A percentile compares a stretch with the other conserved stretches of the same genome.
Conservation (phyloP, 2,113 vertebrate genomes). For the Leucoraja erinaceus region DNA sequence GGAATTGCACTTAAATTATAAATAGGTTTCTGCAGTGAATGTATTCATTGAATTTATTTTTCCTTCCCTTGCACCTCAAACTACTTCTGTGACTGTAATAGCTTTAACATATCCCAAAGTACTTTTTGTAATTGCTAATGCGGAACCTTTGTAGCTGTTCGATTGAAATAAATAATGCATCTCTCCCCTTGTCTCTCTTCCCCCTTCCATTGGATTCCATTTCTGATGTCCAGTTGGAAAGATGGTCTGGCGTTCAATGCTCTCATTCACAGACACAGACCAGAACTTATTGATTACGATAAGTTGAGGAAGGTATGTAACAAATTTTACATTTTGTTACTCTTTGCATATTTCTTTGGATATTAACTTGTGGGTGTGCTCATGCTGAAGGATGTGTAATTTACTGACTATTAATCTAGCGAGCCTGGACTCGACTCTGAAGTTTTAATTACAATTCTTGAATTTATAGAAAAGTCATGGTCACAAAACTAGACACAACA, state of each 20-base stretch:
- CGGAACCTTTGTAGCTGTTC: too few relatives aligned
- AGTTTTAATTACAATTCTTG: too few relatives aligned
- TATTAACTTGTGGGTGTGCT: too few relatives aligned
- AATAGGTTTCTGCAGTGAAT: neutral
- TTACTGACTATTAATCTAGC: too few relatives aligned
- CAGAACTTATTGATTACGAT: conserved; percentile 89
- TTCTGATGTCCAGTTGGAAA: conserved; percentile 72
- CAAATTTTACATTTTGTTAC: neutral
- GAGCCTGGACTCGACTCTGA: too few relatives aligned
- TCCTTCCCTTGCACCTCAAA: neutral
- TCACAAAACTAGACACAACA: too few relatives aligned
- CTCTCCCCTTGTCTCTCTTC: neutral
- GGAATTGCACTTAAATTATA: neutral
- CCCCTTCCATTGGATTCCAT: neutral
- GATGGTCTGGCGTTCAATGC: conserved; percentile 92
- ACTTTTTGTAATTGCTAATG: too few relatives aligned
- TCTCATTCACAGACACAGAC: conserved; percentile 86
- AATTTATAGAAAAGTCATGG: too few relatives aligned
- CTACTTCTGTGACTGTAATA: neutral
- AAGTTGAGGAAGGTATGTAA: conserved; percentile 79
- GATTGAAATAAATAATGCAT: neutral
- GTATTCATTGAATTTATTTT: neutral
- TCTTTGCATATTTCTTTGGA: too few relatives aligned
- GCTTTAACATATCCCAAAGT: neutral
- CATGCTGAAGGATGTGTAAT: too few relatives aligned